Evolutionary conservation across 2,888 invertebrate species (phyloP), one percentile per base, ranked within the genome.

Genomic region (Stramonita haemastoma): DNA sequence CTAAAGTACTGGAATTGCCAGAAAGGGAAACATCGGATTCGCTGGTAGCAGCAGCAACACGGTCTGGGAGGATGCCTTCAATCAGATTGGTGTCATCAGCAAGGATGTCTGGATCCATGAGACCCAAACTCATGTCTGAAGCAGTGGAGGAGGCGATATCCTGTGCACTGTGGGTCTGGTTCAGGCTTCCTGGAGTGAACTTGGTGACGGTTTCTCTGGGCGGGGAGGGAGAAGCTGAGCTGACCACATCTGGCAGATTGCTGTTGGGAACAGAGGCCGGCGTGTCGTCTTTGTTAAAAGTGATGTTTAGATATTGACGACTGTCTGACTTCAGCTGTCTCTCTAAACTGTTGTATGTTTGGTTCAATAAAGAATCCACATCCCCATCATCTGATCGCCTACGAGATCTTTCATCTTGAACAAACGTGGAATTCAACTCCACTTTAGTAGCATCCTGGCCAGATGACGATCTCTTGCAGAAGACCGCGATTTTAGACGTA

Each of bases 271-370:
- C 17, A 22, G 60, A n/a, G 34, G 34, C 19, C 13, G 87, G 87
- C 32, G 60, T 32, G 34, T 4, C 32, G 46, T 93, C 93, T 36
- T 91, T 92, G 87, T 93, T 93, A 92, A 94, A 94, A 26, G 93
- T 93, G 85, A 94, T 90, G 89, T 94, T 94, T 8, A 94, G 90
- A 89, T 93, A 94, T 86, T 93, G 93, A 29, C 92, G 88, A 79
- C 92, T 91, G 90, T 93, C 93, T n/a, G 93, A 91, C 36, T 91
- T 91, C n/a, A 93, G 90, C 34, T 92, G 92, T 84, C 92, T 92
- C 85, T 92, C 92, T 29, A 93, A 89, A 32, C 90, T 91, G 29
- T 91, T 92, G 36, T 92, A 89, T 8, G 90, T 91, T 15, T 92
- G 91, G 19, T 66, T 91, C 89, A 79, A 77, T 57, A 36, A 83